A percentile compares a stretch with the other conserved stretches of the same genome.
These are phyloP conservation scores for Orthosia gothica DNA, from an alignment of 2,888 invertebrate species.

Conservation along the genomic window DNA sequence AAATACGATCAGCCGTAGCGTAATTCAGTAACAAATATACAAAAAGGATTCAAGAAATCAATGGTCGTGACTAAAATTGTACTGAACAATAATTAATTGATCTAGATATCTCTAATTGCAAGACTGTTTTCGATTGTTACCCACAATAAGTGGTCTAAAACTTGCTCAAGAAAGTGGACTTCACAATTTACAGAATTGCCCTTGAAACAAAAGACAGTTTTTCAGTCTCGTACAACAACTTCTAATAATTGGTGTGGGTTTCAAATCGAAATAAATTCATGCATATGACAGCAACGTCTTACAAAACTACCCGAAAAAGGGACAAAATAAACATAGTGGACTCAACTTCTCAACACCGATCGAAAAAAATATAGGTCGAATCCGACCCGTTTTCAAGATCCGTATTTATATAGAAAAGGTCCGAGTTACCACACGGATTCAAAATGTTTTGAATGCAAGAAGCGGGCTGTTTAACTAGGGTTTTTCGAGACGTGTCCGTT, in stretches of 20 bases:
- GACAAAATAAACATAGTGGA: constrained; percentile 37
- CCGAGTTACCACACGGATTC: constrained; percentile 32
- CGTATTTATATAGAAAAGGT: constrained; percentile 53
- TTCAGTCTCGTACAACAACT: neutral
- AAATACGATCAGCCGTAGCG: too few species aligned
- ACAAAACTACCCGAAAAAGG: neutral
- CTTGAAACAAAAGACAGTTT: neutral
- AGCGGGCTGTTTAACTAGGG: constrained; percentile 72
- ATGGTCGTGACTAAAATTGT: neutral
- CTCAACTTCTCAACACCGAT: constrained; percentile 41
- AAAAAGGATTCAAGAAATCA: neutral
- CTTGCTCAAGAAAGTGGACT: neutral
- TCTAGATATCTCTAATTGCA: neutral
- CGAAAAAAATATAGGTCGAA: constrained; percentile 45
- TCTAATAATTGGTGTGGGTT: neutral
- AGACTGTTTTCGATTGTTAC: neutral
- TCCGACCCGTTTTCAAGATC: constrained; percentile 18
- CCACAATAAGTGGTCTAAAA: neutral
- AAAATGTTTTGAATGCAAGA: constrained; percentile 68
- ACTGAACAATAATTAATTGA: neutral
- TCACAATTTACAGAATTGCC: neutral
- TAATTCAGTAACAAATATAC: too few species aligned
- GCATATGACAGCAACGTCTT: neutral
- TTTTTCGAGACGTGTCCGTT: constrained; percentile 30
- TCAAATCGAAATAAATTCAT: neutral